A percentile compares a stretch with the other conserved stretches of the same genome.
Conservation (phyloP, 2,797 vertebrate species). For the Eulemur rubriventer region DNA sequence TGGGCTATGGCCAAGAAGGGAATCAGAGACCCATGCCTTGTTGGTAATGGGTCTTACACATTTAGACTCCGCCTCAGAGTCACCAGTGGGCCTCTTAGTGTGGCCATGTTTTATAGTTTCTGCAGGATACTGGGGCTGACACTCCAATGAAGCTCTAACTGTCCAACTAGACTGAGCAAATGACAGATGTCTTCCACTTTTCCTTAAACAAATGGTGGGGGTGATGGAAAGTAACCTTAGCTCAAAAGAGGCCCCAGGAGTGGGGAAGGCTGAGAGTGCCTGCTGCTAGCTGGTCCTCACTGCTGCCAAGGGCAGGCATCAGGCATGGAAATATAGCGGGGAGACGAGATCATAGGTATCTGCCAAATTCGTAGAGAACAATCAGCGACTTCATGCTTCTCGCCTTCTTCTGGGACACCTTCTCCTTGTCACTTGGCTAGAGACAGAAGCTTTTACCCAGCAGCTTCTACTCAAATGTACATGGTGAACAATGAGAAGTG, state of each 20-base stretch:
- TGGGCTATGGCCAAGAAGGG: not conserved
- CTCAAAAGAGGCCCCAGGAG: not conserved
- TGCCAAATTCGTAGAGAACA: not conserved
- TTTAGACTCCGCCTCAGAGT: not conserved
- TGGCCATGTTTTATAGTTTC: not conserved
- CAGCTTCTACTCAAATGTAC: not conserved
- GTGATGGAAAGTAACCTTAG: not conserved
- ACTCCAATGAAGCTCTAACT: not conserved
- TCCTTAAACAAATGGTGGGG: not conserved
- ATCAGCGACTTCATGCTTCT: not conserved
- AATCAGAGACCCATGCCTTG: rapidly evolving
- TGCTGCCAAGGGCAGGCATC: not conserved
- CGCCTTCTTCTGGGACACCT: not conserved
- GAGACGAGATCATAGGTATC: not conserved
- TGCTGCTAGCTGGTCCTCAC: not conserved
- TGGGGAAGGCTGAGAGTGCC: not conserved
- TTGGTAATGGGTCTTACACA: too few relatives aligned
- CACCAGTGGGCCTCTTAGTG: not conserved
- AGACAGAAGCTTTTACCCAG: not conserved
- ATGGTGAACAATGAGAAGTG: not conserved
- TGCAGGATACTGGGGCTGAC: not conserved
- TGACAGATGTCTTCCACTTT: not conserved
- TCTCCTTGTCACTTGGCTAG: not conserved
- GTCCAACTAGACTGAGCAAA: not conserved
- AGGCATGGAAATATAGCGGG: not conserved